A percentile compares a stretch with the other conserved stretches of the same genome.
Conservation (phyloP, 2,888 invertebrate genomes). For the Pteria penguin region DNA sequence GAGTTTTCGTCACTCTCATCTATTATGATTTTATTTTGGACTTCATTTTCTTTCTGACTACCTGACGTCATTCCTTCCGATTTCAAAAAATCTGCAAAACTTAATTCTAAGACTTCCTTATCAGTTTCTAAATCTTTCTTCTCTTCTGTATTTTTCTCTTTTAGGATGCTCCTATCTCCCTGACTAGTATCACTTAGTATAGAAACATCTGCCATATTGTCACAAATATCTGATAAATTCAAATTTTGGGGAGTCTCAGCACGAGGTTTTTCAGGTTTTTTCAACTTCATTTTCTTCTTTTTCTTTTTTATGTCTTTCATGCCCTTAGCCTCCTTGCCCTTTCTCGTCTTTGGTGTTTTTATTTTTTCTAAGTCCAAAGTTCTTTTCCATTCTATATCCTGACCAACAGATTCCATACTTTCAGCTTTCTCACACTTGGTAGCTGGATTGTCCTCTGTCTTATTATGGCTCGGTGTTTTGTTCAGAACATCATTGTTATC, state of each 20-base stretch:
- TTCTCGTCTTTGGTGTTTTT: slow-evolving; percentile 14
- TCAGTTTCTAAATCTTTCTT: not conserved
- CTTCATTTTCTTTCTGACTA: not conserved
- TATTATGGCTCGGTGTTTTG: not conserved
- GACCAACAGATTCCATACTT: not conserved
- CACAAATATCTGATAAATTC: slow-evolving; percentile 14
- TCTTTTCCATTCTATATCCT: not conserved
- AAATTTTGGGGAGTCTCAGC: not conserved
- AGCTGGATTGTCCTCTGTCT: not conserved
- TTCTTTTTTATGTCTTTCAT: too few species aligned
- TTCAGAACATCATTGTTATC: not conserved
- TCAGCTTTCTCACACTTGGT: not conserved
- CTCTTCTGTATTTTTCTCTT: not conserved
- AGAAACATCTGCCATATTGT: slow-evolving; percentile 16
- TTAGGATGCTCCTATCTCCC: not conserved
- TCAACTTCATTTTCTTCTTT: slow-evolving; percentile 11
- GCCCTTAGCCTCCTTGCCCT: slow-evolving; percentile 1
- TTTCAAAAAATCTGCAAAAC: not conserved
- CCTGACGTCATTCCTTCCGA: not conserved
- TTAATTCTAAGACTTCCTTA: not conserved
- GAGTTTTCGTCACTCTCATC: not conserved
- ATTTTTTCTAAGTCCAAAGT: slow-evolving; percentile 6
- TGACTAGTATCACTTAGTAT: slow-evolving; percentile 11
- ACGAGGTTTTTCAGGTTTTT: not conserved
- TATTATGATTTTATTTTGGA: not conserved